phyloP scores from a whole-genome alignment of 2,797 vertebrate genomes.

The Crypturellus tataupa region DNA sequence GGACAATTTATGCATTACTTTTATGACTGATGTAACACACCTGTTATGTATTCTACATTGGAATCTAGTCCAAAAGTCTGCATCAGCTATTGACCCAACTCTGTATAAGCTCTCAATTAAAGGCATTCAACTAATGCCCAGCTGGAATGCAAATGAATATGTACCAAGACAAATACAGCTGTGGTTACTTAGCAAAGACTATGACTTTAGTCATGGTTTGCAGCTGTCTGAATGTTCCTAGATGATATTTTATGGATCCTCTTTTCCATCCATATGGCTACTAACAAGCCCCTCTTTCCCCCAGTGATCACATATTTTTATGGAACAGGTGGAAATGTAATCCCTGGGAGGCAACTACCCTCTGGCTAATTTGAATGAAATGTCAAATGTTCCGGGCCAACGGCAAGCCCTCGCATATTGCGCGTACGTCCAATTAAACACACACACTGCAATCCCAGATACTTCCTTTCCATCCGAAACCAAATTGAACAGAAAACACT shows the following conservation, averaged over 20 bases:
- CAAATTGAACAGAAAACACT: not conserved
- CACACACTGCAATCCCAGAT: fast-evolving
- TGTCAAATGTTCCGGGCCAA: not conserved
- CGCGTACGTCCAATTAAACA: not conserved
- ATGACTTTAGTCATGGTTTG: not conserved
- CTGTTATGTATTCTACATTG: not conserved
- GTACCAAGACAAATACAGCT: not conserved
- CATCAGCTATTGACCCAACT: not conserved
- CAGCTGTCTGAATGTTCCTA: not conserved
- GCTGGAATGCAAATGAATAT: not conserved
- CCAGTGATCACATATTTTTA: not conserved
- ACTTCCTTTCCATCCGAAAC: not conserved
- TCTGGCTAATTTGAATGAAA: not conserved
- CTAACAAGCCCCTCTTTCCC: not conserved
- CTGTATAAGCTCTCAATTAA: not conserved
- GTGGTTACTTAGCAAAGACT: not conserved
- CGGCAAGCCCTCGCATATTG: not conserved
- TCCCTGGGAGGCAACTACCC: not conserved
- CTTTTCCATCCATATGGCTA: not conserved
- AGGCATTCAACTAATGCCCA: not conserved
- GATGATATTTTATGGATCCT: not conserved
- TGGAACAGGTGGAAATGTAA: not conserved
- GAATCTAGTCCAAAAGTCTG: not conserved
- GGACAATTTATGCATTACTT: not conserved
- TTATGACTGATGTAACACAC: not conserved